phyloP scores from a whole-genome alignment of 2,888 invertebrate species.

The Subacronicta megacephala region DNA sequence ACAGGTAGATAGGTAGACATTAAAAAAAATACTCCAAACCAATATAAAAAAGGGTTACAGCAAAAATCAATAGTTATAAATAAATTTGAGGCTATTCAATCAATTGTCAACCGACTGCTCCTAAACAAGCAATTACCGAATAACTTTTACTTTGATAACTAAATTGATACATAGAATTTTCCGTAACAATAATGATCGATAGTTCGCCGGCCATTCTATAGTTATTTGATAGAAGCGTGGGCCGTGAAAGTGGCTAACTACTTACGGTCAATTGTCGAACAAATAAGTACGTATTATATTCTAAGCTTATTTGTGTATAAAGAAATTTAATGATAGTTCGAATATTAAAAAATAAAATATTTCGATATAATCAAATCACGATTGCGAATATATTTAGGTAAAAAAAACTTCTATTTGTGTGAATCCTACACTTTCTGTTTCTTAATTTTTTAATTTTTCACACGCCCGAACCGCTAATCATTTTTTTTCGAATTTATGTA shows the following conservation, averaged over 20 bases:
- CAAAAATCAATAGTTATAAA: background rate
- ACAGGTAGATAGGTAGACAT: no score
- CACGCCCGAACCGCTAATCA: no score
- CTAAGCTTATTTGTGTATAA: slow-evolving; percentile 13
- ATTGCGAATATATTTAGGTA: no score
- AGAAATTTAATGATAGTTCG: slow-evolving; percentile 16
- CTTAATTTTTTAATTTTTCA: no score
- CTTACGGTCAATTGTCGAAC: slow-evolving; percentile 17
- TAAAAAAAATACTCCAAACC: no score
- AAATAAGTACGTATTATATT: slow-evolving; percentile 18
- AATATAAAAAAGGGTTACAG: no score
- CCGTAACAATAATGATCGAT: slow-evolving; percentile 27
- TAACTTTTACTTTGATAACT: slow-evolving; percentile 34
- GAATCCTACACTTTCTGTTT: no score
- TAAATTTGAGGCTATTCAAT: slow-evolving; percentile 15
- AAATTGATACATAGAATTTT: slow-evolving; percentile 47
- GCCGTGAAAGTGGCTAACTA: slow-evolving; percentile 28
- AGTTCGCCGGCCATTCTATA: slow-evolving; percentile 3
- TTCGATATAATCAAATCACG: no score
- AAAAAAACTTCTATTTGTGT: no score
- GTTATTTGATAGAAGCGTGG: slow-evolving; percentile 29
- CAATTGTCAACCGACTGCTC: slow-evolving; percentile 29
- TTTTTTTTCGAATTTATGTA: no score
- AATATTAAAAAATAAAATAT: no score
- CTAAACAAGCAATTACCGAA: slow-evolving; percentile 36